These are phyloP conservation scores for Seriola aureovittata DNA, from an alignment of 2,113 vertebrate species.

Conservation along the genomic window DNA sequence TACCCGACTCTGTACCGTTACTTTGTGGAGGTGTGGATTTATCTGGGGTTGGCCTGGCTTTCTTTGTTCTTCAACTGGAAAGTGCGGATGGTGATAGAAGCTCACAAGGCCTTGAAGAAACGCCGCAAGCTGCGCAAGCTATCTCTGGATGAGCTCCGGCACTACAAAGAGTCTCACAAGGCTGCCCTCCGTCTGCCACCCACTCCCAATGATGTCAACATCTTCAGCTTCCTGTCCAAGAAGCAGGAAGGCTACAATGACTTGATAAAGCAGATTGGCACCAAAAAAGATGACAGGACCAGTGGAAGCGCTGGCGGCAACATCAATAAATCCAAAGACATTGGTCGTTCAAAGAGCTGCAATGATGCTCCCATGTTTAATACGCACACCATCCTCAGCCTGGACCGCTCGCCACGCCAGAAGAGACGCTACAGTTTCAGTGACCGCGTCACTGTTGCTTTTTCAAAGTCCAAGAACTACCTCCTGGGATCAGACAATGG, in stretches of 20 bases:
- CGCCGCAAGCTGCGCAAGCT: slow-evolving; percentile 92
- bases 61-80: slow-evolving; percentile 99
- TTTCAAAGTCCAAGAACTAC: slow-evolving; percentile 90
- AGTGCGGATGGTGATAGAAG: slow-evolving; percentile 98
- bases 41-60: slow-evolving; percentile 97
- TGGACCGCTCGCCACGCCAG: slow-evolving; percentile 83
- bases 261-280: slow-evolving; percentile 96
- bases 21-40: slow-evolving; percentile 99
- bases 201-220: slow-evolving; percentile 90
- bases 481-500: slow-evolving; percentile 88
- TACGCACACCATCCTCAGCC: slow-evolving; percentile 80
- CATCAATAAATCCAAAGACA: slow-evolving; percentile 56
- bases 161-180: slow-evolving; percentile 83
- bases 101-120: slow-evolving; percentile 98
- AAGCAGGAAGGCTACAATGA: slow-evolving; percentile 96
- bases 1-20: slow-evolving; percentile 97
- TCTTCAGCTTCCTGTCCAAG: slow-evolving; percentile 96
- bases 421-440: slow-evolving; percentile 86
- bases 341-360: slow-evolving; percentile 82
- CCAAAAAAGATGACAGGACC: slow-evolving; percentile 77
- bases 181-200: slow-evolving; percentile 82
- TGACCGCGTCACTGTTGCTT: slow-evolving; percentile 89
- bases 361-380: slow-evolving; percentile 63
- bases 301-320: slow-evolving; percentile 65
- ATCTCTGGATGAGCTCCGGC: slow-evolving; percentile 89